Base-by-base conservation (phyloP, 1,140 invertebrate genomes). In the Ctenoplectra terminalis region DNA sequence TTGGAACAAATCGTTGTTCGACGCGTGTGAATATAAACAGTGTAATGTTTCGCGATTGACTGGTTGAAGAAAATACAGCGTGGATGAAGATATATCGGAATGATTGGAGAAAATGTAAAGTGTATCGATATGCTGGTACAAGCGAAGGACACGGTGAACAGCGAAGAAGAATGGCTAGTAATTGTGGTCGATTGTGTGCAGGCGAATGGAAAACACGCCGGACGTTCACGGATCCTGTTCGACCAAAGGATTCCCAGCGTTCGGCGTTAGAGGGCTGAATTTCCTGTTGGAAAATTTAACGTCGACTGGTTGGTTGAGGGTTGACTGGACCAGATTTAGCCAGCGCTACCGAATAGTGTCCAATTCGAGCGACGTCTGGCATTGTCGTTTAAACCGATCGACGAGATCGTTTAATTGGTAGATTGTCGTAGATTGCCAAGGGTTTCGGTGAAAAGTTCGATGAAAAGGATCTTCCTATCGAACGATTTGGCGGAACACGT, bases 231-330 rank as follows among this genome's bases (percentile, higher is more conserved):
- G 63, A 71, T 77, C 56, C 73, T n/a, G 34, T 77, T 70, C 4
- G 50, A 34, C 13, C 69, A 11, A 56, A 67, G 48, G 26, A 69
- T 69, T 43, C 63, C 13, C 63, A 15, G 46, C 34, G 23, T 56
- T 58, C 37, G 37, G 40, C 48, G 70, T 26, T 60, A 61, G 64
- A 34, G 48, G 20, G n/a, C 8, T n/a, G 31, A 75, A 84, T 67
- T 85, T 81, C 66, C 72, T 54, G 58, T 5, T 43, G 29, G 69
- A 50, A 80, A 58, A 70, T 84, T 81, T 54, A 37, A 75, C 58
- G 73, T 43, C 52, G 77, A 76, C 81, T 54, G 70, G 43, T 29
- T 40, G 66, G 26, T 40, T 43, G 52, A 43, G 43, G 48, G 26
- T 43, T 50, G 70, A 48, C 50, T n/a, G 50, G n/a, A 17, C n/a